Conservation (phyloP, 23 tunicate genomes). For the Trididemnum miniatum region DNA sequence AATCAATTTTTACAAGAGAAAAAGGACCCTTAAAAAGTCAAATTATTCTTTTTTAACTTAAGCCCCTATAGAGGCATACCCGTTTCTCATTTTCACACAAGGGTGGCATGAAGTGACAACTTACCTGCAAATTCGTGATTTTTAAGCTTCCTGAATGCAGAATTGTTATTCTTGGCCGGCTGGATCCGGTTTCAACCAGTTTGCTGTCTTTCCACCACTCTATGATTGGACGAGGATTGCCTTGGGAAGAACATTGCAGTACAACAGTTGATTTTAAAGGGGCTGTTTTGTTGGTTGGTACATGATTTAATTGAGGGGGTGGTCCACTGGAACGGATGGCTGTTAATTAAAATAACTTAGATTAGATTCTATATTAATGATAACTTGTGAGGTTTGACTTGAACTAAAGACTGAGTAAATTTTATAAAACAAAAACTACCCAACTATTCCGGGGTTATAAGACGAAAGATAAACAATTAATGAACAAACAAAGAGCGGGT, state of each 20-base stretch:
- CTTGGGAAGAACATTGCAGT: conserved; percentile 26
- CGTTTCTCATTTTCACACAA: too few species aligned
- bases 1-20: too few species aligned
- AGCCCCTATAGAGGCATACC: too few species aligned
- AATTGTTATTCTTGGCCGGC: conserved; percentile 15
- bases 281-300: conserved; percentile 5
- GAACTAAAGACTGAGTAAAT: too few species aligned
- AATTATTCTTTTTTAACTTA: too few species aligned
- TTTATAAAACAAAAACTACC: too few species aligned
- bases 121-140: conserved; percentile 51
- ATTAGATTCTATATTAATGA: too few species aligned
- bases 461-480: background rate
- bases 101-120: background rate
- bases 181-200: conserved; percentile 18
- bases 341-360: too few species aligned
- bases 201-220: conserved; percentile 49
- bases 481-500: too few species aligned
- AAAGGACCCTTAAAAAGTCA: too few species aligned
- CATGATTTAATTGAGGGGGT: conserved; percentile 12
- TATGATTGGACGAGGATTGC: conserved; percentile 12
- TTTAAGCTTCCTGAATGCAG: conserved; percentile 42
- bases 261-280: background rate
- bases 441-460: background rate
- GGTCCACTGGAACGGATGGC: background rate
- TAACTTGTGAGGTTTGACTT: too few species aligned